A percentile compares a stretch with the other conserved stretches of the same genome.
Conservation (phyloP, 1,140 invertebrate species). For the Macrocentrus cingulum region DNA sequence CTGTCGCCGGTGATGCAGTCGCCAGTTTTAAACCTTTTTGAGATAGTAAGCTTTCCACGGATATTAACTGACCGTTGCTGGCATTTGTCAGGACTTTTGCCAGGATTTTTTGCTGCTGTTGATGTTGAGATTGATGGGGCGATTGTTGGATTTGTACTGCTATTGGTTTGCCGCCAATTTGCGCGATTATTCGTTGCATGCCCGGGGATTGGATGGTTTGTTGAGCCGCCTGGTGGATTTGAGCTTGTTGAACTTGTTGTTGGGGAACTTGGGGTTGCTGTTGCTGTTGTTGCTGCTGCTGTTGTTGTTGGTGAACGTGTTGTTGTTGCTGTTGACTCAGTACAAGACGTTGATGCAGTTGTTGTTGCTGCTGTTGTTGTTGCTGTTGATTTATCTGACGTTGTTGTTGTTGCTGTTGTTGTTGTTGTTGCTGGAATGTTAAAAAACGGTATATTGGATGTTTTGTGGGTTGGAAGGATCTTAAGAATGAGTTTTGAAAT, state of each 20-base stretch:
- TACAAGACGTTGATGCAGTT: conserved; percentile 2
- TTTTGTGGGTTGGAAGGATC: too few species aligned
- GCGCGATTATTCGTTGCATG: conserved; percentile 57
- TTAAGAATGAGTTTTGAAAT: too few species aligned
- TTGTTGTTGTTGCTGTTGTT: conserved; percentile 25
- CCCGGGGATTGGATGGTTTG: conserved; percentile 43
- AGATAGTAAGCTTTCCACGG: conserved; percentile 67
- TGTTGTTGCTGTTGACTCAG: conserved; percentile 4
- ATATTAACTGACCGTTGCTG: conserved; percentile 65
- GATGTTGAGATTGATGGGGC: conserved; percentile 49
- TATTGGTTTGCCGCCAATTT: conserved; percentile 57
- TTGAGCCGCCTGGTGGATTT: conserved; percentile 38
- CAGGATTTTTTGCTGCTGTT: conserved; percentile 56
- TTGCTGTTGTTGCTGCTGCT: conserved; percentile 35
- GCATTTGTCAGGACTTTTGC: conserved; percentile 65
- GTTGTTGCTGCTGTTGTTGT: conserved; percentile 19
- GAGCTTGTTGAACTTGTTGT: conserved; percentile 29
- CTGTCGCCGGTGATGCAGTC: conserved; percentile 41
- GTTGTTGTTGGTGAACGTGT: conserved; percentile 34
- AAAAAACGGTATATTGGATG: too few species aligned
- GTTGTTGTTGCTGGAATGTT: conserved; percentile 20
- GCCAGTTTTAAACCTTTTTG: conserved; percentile 61
- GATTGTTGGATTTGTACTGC: conserved; percentile 56
- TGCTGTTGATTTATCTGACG: not conserved
- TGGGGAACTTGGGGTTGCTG: conserved; percentile 33